Base-by-base conservation (phyloP, 2,113 vertebrate species). In the Mormyrus iriodes region DNA sequence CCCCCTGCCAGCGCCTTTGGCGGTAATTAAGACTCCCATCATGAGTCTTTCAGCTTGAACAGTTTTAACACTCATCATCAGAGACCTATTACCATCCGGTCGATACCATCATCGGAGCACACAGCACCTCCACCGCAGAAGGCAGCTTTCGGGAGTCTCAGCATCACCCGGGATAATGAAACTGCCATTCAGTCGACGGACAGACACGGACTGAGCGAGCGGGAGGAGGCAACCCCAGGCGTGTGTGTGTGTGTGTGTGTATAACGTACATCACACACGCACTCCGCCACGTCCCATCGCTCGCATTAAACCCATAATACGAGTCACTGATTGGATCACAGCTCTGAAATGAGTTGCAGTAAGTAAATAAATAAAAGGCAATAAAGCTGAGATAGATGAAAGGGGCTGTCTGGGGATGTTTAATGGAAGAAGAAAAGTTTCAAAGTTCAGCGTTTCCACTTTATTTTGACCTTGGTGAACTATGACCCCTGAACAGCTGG, bases 41-140 rank as follows among this genome's bases (percentile, higher is more conserved):
- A 95, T 93, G 92, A 93, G 91, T 93, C 90, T 94, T 96, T 95
- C 94, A 92, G 95, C 93, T 95, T 93, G 89, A 93, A 89, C 92
- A 92, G 92, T 90, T 96, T 96, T 95, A 95, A 94, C 94, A 94
- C 92, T 95, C 92, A 95, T 94, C 95, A 95, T 95, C 93, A 93
- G 93, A 93, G 92, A 90, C 90, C 93, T 94, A 95, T 95, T 96
- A 95, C 93, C 94, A 93, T 94, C 95, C 93, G 91, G 92, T 94
- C 92, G 91, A 91, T 93, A 91, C 92, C 93, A 92, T 93, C 88
- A 94, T 92, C 92, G 92, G 90, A 94, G 93, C 91, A 89, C 91
- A 91, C 91, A 90, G 93, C 94, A 92, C 93, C 92, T 93, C 91
- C 90, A 92, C 89, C 89, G 19, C 53, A 91, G 88, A 87, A 79